phyloP scores from a whole-genome alignment of 2,113 vertebrate genomes.

The Coryphaenoides rupestris region DNA sequence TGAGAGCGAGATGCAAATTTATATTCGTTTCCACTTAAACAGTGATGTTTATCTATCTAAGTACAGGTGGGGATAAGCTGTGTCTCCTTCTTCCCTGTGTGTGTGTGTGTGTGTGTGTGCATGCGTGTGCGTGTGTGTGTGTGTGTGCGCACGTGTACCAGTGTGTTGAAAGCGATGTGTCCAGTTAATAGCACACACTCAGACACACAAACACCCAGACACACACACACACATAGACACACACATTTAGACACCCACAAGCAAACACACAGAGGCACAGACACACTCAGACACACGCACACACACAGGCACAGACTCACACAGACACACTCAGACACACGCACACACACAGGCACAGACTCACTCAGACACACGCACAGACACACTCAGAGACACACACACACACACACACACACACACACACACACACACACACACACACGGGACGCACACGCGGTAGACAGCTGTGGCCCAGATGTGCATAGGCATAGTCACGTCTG shows the following conservation, averaged over 20 bases:
- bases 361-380: conserved; percentile 19
- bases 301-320: conserved; percentile 1
- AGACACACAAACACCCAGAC: neutral
- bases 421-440: conserved; percentile 4
- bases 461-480: conserved; percentile 69
- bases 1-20: neutral
- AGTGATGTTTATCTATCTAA: too few relatives aligned
- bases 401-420: conserved; percentile 3
- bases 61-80: too few relatives aligned
- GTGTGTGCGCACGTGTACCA: neutral
- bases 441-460: conserved; percentile 18
- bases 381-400: conserved; percentile 7
- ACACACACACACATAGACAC: neutral
- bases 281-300: conserved; percentile 2
- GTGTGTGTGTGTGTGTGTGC: too few relatives aligned
- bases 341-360: conserved; percentile 19
- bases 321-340: neutral
- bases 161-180: conserved; percentile 36
- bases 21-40: too few relatives aligned
- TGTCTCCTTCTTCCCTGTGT: too few relatives aligned
- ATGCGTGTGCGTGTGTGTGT: neutral
- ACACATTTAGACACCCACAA: conserved; percentile 21
- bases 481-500: conserved; percentile 49
- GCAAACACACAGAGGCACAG: conserved; percentile 5
- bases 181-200: conserved; percentile 28